Base-by-base conservation (phyloP, 2,113 vertebrate species). In the Sebastes fasciatus region DNA sequence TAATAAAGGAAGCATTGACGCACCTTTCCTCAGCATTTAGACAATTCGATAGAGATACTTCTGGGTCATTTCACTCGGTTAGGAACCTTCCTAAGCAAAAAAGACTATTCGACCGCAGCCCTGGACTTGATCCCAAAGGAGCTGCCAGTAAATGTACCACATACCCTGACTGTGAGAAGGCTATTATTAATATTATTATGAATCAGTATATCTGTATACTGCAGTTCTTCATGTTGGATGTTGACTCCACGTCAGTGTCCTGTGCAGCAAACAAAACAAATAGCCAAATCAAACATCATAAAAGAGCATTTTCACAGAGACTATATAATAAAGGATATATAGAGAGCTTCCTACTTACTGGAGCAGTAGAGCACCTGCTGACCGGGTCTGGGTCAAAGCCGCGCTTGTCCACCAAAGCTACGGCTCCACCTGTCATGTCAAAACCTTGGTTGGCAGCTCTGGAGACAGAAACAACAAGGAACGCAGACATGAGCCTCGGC, bases 191-290 rank as follows among this genome's bases (percentile, higher is more conserved):
- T 54, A 58, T 60, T 45, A 69, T 40, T 6, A 72, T 23, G 16
- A 62, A 5, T 55, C 8, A 49, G 3, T 57, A 21, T n/a, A 23
- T 26, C 14, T 61, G 0, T 61, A 8, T 10, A 8, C 4, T 11
- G 2, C 0, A 3, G 1, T 51, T 84, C 16, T 69, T 69, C 42
- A 14, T 70, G 7, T 11, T 49, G 63, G 11, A 1, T 2, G 1
- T 49, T 85, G 82, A 91, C 84, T 91, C 55, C 91, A 88, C 91
- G 62, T 80, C 89, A 74, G 19, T 57, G 1, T 69, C 67, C 85
- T 90, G 40, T 43, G 74, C 55, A 79, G 52, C 14, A 83, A 77
- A 58, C 12, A 64, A 64, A 74, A 51, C 1, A 46, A 34, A 51
- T 4, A 34, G 1, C 1, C n/a, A 19, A 68, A 1, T 52, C 23